Percentiles rank a stretch among this genome's conserved stretches.
Conservation (phyloP, 2,113 vertebrate species). For the Hypocryptadius cinnamomeus region DNA sequence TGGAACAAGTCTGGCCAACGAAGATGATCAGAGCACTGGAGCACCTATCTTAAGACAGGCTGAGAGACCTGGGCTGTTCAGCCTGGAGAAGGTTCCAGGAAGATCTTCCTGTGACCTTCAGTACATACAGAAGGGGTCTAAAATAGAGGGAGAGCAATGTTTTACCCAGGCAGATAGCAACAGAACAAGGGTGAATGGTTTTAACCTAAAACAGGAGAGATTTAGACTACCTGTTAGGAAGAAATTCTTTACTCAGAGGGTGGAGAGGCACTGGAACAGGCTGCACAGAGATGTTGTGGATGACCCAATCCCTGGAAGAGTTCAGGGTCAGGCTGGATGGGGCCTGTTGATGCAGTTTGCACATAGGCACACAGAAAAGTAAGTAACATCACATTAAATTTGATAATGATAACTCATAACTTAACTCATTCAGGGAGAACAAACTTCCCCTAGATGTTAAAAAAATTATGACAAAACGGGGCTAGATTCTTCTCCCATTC, state of each 20-base stretch:
- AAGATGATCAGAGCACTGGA: background rate
- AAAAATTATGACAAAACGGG: background rate
- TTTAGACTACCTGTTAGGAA: background rate
- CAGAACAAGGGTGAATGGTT: background rate
- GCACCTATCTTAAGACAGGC: background rate
- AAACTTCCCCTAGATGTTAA: background rate
- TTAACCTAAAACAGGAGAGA: background rate
- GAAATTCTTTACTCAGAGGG: background rate
- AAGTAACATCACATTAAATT: background rate
- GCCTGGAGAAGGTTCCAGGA: background rate
- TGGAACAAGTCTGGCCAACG: background rate
- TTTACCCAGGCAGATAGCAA: background rate
- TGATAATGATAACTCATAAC: background rate
- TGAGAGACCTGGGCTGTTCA: background rate
- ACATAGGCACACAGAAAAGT: background rate
- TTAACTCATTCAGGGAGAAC: background rate
- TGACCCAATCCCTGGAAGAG: background rate
- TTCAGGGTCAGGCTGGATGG: background rate
- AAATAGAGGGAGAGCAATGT: background rate
- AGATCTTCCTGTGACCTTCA: background rate
- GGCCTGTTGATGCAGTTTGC: background rate
- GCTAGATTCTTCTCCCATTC: background rate
- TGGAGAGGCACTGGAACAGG: background rate
- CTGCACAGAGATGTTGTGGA: accelerated
- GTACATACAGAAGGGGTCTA: background rate